Evolutionary conservation across 2,888 invertebrate genomes (phyloP).

Genomic region (Heteromurus nitidus): DNA sequence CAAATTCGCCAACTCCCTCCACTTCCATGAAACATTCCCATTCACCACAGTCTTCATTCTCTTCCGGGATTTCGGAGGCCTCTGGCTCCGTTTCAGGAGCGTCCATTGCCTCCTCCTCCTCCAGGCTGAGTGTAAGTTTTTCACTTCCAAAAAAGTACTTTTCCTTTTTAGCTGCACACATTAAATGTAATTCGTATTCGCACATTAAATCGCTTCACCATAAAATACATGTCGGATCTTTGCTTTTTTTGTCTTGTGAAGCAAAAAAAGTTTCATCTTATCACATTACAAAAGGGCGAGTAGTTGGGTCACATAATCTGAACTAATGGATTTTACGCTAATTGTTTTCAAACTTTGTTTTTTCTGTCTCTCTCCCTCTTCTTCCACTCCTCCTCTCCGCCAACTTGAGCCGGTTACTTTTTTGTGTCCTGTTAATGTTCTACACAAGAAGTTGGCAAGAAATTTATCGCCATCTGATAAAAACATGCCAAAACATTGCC

Average conservation of each 20-base stretch:
- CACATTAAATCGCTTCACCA: constrained; percentile 39
- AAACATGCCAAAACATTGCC: constrained; percentile 52
- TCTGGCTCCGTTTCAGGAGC: constrained; percentile 66
- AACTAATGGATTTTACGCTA: constrained; percentile 42
- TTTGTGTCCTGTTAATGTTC: not conserved
- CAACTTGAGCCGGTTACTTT: not conserved
- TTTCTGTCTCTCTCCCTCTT: constrained; percentile 7
- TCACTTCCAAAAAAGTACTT: constrained; percentile 2
- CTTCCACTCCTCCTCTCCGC: not conserved
- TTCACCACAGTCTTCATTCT: constrained; percentile 69
- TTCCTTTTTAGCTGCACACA: too few relatives aligned
- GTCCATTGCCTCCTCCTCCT: constrained; percentile 67
- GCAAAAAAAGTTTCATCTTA: constrained; percentile 9
- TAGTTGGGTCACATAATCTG: constrained; percentile 22
- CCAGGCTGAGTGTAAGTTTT: constrained; percentile 70
- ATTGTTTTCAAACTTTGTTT: constrained; percentile 54
- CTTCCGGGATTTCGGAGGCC: constrained; percentile 70
- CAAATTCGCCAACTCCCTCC: constrained; percentile 58
- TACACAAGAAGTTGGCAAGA: constrained; percentile 25
- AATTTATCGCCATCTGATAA: constrained; percentile 60
- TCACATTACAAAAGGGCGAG: not conserved
- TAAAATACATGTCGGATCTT: constrained; percentile 50
- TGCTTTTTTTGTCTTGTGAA: constrained; percentile 12
- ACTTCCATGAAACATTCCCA: constrained; percentile 65
- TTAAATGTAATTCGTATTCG: constrained; percentile 7